Percentiles rank a stretch among this genome's conserved stretches.
These are phyloP conservation scores for Oreochromis aureus DNA, from an alignment of 2,113 vertebrate species.

Conservation along the genomic window DNA sequence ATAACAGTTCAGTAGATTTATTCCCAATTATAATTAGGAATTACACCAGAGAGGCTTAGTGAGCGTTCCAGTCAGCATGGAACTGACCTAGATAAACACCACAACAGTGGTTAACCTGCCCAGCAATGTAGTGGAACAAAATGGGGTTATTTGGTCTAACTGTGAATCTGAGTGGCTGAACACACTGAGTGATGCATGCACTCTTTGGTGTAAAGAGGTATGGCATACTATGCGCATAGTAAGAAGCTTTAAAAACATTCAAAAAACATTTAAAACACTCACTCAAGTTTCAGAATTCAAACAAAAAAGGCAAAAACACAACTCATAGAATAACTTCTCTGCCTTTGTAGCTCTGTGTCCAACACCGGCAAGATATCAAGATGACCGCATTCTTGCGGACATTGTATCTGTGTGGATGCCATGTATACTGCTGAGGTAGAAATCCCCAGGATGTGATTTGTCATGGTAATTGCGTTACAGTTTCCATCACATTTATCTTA, in stretches of 20 bases:
- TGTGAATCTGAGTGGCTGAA: background rate
- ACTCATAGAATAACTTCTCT: background rate
- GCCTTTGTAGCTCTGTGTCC: background rate
- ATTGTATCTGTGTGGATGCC: background rate
- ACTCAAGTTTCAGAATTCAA: background rate
- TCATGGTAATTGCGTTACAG: slow-evolving; percentile 55
- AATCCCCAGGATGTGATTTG: slow-evolving; percentile 38
- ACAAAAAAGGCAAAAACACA: background rate
- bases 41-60: background rate
- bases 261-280: background rate
- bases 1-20: background rate
- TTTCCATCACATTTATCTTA: slow-evolving; percentile 56
- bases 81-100: slow-evolving; percentile 7
- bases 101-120: background rate
- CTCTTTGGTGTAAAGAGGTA: background rate
- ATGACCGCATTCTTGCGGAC: background rate
- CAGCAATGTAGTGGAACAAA: background rate
- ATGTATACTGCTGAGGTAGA: slow-evolving; percentile 26
- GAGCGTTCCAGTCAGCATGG: background rate
- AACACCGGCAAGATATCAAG: background rate
- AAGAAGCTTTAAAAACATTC: background rate
- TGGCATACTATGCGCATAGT: background rate
- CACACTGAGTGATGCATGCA: background rate
- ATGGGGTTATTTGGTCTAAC: background rate
- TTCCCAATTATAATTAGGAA: background rate